Evolutionary conservation across 2,113 vertebrate genomes (phyloP).

Genomic region (Arenaria interpres): DNA sequence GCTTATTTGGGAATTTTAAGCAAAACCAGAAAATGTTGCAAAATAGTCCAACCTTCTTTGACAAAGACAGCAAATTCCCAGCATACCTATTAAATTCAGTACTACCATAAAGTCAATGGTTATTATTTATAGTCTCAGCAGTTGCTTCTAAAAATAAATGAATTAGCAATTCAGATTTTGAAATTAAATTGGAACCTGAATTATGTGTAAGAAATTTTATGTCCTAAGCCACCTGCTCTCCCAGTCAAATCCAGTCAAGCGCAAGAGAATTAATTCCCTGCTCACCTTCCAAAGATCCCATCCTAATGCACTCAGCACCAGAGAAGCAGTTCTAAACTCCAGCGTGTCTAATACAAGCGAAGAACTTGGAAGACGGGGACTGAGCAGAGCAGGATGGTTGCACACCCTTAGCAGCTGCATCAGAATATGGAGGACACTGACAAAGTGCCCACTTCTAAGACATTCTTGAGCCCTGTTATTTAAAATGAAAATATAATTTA

Average conservation of each 20-base stretch:
- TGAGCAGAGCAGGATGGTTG: constrained; percentile 87
- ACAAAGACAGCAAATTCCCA: neutral
- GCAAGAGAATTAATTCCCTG: neutral
- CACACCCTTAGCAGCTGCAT: constrained; percentile 87
- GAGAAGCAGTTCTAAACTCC: constrained; percentile 76
- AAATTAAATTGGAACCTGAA: neutral
- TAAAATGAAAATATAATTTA: neutral
- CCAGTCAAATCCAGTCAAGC: neutral
- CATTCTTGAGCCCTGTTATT: constrained; percentile 82
- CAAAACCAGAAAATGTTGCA: neutral
- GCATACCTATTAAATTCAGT: neutral
- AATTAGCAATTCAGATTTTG: neutral
- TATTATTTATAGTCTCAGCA: neutral
- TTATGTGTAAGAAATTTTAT: neutral
- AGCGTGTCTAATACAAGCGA: constrained; percentile 77
- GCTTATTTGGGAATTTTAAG: neutral
- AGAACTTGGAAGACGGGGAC: constrained; percentile 72
- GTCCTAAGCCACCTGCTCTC: neutral
- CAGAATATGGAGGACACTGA: constrained; percentile 83
- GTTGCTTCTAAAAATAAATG: neutral
- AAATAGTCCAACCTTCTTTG: neutral
- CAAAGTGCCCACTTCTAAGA: constrained; percentile 85
- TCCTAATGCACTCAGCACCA: constrained; percentile 78
- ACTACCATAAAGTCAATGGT: neutral
- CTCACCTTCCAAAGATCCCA: constrained; percentile 79